These are phyloP conservation scores for Neotoma lepida DNA, from an alignment of 2,113 vertebrate genomes.

Conservation along the genomic window DNA sequence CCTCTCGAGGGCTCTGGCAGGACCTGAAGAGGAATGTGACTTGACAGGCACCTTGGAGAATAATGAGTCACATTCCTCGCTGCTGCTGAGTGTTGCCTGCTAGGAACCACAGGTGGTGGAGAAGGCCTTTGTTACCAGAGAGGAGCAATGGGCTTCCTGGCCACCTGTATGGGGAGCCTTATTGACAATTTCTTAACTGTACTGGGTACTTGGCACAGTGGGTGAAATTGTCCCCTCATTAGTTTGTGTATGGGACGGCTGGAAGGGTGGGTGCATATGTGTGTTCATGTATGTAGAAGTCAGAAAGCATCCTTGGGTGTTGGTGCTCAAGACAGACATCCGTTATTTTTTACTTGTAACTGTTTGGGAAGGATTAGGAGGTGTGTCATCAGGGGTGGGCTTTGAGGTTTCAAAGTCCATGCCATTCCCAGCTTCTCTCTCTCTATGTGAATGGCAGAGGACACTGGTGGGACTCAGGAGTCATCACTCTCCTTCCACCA, in stretches of 20 bases:
- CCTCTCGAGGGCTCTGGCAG: constrained; percentile 73
- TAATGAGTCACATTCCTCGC: constrained; percentile 51
- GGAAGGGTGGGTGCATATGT: background rate
- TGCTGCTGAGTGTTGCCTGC: background rate
- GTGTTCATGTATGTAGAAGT: background rate
- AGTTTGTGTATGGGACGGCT: background rate
- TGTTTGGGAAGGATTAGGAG: background rate
- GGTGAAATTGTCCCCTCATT: background rate
- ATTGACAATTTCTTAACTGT: background rate
- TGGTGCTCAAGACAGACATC: no score
- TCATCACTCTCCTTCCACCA: no score
- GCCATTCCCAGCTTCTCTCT: background rate
- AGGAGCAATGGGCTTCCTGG: background rate
- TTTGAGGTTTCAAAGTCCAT: background rate
- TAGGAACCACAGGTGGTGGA: background rate
- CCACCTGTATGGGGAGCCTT: background rate
- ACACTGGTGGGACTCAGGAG: background rate
- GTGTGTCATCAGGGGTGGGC: background rate
- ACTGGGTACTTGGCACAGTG: background rate
- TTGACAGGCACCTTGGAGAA: constrained; percentile 77
- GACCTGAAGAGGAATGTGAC: constrained; percentile 76
- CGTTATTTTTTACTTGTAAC: background rate
- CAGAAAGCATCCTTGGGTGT: background rate
- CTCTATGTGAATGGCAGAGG: background rate
- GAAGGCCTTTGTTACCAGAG: background rate